Evolutionary conservation across 2,888 invertebrate species (phyloP).

Genomic region (Ennomos quercinarius): DNA sequence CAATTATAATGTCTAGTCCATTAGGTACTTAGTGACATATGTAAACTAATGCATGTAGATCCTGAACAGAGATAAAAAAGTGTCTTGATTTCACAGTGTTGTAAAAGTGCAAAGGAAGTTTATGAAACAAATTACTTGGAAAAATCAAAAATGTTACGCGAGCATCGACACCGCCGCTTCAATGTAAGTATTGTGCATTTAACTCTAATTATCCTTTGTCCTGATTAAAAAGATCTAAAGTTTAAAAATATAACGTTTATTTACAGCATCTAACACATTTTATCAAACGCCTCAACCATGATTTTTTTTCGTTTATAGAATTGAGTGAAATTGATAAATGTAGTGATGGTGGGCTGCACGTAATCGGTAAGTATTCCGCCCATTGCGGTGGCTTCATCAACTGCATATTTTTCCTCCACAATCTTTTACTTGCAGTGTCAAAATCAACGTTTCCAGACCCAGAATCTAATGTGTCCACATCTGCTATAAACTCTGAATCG

Average conservation of each 20-base stretch:
- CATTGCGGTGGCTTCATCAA: slow-evolving; percentile 60
- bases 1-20: slow-evolving; percentile 16
- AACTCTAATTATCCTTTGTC: no score
- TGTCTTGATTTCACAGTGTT: no score
- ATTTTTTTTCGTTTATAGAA: slow-evolving; percentile 44
- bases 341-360: slow-evolving; percentile 54
- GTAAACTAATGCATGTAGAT: no score
- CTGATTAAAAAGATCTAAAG: neutral
- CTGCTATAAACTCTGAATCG: slow-evolving; percentile 23
- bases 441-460: slow-evolving; percentile 18
- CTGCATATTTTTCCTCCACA: slow-evolving; percentile 53
- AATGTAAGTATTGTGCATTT: no score
- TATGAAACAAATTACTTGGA: no score
- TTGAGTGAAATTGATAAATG: slow-evolving; percentile 56
- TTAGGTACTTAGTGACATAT: neutral
- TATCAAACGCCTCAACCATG: slow-evolving; percentile 60
- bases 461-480: slow-evolving; percentile 18
- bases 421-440: slow-evolving; percentile 39
- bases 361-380: slow-evolving; percentile 53
- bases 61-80: no score
- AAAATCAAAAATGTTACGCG: no score
- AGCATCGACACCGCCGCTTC: no score
- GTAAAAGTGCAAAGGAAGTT: no score
- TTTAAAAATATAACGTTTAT: slow-evolving; percentile 37
- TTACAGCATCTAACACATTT: slow-evolving; percentile 67